Base-by-base conservation (phyloP, 2,797 vertebrate species). In the Gephyroberyx darwinii region DNA sequence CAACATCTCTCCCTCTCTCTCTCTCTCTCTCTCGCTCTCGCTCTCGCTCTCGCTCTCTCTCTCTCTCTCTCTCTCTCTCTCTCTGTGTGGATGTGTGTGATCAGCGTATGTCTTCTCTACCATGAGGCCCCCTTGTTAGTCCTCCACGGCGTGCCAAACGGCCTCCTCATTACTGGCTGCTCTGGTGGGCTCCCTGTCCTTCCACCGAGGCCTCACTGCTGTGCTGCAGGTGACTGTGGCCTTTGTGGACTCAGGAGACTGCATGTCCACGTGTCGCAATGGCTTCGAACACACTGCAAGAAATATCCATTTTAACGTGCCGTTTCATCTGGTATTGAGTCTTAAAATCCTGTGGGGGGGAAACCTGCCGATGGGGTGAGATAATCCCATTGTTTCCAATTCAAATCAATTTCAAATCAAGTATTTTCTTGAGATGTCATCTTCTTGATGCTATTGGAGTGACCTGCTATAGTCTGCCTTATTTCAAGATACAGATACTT, bases 111-210 rank as follows among this genome's bases (percentile, higher is more conserved):
- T 45, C 30, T 43, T 14, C 8, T 43, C 20, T 14, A 5, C 31
- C 80, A 74, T 74, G 57, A 81, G 74, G 75, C 60, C 35, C 56
- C 65, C 56, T 81, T 26, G 53, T 82, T 82, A 58, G 86, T 57
- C 17, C 37, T 20, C 56, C 65, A 71, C 68, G 84, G 51, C 53
- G 56, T 86, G 82, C 70, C 83, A 83, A 83, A 72, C 58, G 5
- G 65, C 67, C 68, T 70, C 37, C 73, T 86, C 80, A 75, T 89
- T 86, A 85, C 71, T 65, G 65, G 10, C 61, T 12, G 58, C 63
- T 62, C 31, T 57, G 67, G 53, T 56, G 73, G 68, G 69, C 73
- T 60, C 50, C 72, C 52, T 61, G 60, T 81, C 45, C 16, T 4
- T 33, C 59, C 56, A n/a, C 0, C 17, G 74, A 75, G 75, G 74